phyloP scores from a whole-genome alignment of 2,797 vertebrate species.

The Falco peregrinus region DNA sequence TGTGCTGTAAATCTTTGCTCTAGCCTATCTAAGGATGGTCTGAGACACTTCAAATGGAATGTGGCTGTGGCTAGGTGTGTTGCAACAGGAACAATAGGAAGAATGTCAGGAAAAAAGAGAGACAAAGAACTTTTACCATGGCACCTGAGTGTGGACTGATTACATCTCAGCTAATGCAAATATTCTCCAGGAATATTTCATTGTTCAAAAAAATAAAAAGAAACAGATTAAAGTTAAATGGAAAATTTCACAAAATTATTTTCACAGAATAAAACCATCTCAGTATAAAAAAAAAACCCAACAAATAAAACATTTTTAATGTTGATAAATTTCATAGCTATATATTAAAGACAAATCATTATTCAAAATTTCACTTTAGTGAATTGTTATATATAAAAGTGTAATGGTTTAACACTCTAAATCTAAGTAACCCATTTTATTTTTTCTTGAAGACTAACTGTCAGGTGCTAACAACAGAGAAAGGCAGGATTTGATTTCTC shows the following conservation, averaged over 20 bases:
- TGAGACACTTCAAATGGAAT: background rate
- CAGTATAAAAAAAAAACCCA: background rate
- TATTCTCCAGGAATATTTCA: background rate
- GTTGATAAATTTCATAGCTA: background rate
- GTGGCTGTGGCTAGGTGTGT: background rate
- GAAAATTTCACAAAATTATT: background rate
- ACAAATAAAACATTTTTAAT: background rate
- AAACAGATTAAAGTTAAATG: accelerated
- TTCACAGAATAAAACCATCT: background rate
- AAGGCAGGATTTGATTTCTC: background rate
- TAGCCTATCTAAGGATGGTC: background rate
- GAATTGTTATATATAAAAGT: background rate
- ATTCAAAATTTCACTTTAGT: background rate
- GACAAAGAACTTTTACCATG: background rate
- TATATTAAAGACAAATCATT: background rate
- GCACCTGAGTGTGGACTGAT: background rate
- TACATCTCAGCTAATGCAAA: background rate
- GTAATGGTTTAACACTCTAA: background rate
- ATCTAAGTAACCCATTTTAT: background rate
- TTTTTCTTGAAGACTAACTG: background rate
- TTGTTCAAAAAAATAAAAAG: background rate
- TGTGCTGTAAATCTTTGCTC: background rate
- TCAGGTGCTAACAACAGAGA: background rate
- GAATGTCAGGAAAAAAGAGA: background rate
- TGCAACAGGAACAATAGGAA: background rate